Evolutionary conservation across 2,888 invertebrate genomes (phyloP).

Genomic region (Xestia ashworthii): DNA sequence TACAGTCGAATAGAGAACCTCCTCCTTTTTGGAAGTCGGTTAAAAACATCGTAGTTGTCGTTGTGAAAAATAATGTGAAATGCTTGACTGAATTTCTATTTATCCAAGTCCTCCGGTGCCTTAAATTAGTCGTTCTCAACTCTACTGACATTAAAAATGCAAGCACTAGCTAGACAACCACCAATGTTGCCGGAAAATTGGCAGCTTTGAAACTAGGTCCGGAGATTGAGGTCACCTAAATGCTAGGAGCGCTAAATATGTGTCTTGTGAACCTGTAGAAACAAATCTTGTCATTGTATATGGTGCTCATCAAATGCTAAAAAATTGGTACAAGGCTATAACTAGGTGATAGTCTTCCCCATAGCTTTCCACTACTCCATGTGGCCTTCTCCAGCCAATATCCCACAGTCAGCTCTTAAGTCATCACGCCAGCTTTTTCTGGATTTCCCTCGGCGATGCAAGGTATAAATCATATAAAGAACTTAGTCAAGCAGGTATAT

Average conservation of each 20-base stretch:
- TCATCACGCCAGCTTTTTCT: not conserved
- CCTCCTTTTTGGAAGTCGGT: too few species aligned
- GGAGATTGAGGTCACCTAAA: conserved; percentile 39
- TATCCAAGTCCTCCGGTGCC: not conserved
- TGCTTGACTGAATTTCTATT: not conserved
- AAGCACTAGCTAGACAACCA: not conserved
- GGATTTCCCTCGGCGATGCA: not conserved
- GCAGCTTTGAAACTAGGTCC: conserved; percentile 27
- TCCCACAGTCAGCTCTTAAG: not conserved
- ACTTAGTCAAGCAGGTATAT: not conserved
- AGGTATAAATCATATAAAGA: not conserved
- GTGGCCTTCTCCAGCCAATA: not conserved
- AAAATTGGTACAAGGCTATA: not conserved
- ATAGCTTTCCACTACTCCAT: not conserved
- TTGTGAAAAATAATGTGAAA: not conserved
- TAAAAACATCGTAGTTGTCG: not conserved
- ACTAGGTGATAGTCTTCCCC: not conserved
- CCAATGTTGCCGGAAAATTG: conserved; percentile 34
- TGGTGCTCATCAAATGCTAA: not conserved
- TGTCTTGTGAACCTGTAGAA: not conserved
- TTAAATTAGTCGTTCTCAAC: not conserved
- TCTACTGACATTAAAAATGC: conserved; percentile 18
- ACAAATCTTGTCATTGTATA: not conserved
- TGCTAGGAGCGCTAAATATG: not conserved
- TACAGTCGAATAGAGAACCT: too few species aligned